phyloP scores from a whole-genome alignment of 1,140 invertebrate genomes.

The Drosophila parabipectinata region DNA sequence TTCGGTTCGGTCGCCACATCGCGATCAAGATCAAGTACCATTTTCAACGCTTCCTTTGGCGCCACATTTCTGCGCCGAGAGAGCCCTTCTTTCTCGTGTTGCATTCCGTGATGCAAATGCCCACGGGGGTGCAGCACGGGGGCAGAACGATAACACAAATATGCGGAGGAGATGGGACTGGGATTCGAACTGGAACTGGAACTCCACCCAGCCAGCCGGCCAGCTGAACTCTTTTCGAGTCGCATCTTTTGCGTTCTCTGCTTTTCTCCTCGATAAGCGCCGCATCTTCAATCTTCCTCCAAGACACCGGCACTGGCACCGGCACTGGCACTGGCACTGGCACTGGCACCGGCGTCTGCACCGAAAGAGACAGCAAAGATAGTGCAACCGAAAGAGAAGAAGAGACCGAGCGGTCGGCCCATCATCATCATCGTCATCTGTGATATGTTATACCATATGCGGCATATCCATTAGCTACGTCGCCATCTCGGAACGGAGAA shows the following conservation, averaged over 20 bases:
- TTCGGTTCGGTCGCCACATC: slow-evolving; percentile 31
- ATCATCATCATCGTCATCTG: slow-evolving; percentile 69
- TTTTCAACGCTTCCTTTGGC: slow-evolving; percentile 80
- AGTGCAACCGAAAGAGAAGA: not conserved
- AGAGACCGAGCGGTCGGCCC: slow-evolving; percentile 21
- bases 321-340: slow-evolving; percentile 45
- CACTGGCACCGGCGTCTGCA: slow-evolving; percentile 50
- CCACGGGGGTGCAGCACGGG: slow-evolving; percentile 34
- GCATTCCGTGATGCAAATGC: slow-evolving; percentile 60
- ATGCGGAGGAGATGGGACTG: slow-evolving; percentile 46
- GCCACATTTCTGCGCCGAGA: slow-evolving; percentile 64
- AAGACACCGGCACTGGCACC: slow-evolving; percentile 18
- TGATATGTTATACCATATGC: slow-evolving; percentile 62
- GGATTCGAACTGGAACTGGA: slow-evolving; percentile 39
- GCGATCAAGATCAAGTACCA: slow-evolving; percentile 77
- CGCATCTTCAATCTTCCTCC: slow-evolving; percentile 82
- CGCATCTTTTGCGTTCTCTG: slow-evolving; percentile 34
- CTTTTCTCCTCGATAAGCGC: slow-evolving; percentile 74
- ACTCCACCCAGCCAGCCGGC: slow-evolving; percentile 22
- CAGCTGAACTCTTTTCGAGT: slow-evolving; percentile 62
- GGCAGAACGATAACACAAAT: slow-evolving; percentile 70
- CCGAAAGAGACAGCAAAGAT: slow-evolving; percentile 23
- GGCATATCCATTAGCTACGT: slow-evolving; percentile 76
- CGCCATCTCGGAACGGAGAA: slow-evolving; percentile 59
- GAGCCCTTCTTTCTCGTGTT: slow-evolving; percentile 59